These are phyloP conservation scores for Patella depressa DNA, from an alignment of 2,888 invertebrate genomes.

Conservation along the genomic window DNA sequence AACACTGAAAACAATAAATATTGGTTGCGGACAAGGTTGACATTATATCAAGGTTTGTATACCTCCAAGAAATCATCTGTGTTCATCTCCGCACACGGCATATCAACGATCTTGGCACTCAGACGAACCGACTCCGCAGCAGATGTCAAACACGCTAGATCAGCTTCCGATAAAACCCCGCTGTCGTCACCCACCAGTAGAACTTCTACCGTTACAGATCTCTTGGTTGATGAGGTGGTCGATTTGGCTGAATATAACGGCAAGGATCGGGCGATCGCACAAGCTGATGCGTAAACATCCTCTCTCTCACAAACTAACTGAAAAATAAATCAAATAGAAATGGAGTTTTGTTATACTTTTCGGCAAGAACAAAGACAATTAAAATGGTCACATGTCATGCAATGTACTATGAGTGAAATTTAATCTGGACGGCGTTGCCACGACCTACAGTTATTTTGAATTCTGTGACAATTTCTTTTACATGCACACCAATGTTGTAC, in stretches of 20 bases:
- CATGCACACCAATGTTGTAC: too few relatives aligned
- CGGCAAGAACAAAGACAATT: too few relatives aligned
- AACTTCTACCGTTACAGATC: constrained; percentile 69
- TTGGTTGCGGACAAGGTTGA: too few relatives aligned
- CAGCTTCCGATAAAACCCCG: constrained; percentile 53
- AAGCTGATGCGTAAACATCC: constrained; percentile 84
- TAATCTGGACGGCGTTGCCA: too few relatives aligned
- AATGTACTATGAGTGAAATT: too few relatives aligned
- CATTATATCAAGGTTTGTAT: constrained; percentile 20
- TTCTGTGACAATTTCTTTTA: too few relatives aligned
- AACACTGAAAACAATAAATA: too few relatives aligned
- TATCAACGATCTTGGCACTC: constrained; percentile 87
- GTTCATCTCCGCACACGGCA: constrained; percentile 88
- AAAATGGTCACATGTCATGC: too few relatives aligned
- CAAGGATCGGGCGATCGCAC: constrained; percentile 85
- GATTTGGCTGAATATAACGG: constrained; percentile 80
- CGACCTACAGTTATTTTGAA: too few relatives aligned
- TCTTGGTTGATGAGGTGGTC: constrained; percentile 34
- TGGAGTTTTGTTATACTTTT: too few relatives aligned
- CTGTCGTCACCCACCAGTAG: constrained; percentile 75
- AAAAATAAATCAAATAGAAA: constrained; percentile 17
- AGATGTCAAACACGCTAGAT: constrained; percentile 65
- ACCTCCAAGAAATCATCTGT: constrained; percentile 85
- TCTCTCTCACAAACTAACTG: constrained; percentile 83
- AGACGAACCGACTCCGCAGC: constrained; percentile 76